Conservation (phyloP, 2,113 vertebrate species). For the Pogonocichla stellata region DNA sequence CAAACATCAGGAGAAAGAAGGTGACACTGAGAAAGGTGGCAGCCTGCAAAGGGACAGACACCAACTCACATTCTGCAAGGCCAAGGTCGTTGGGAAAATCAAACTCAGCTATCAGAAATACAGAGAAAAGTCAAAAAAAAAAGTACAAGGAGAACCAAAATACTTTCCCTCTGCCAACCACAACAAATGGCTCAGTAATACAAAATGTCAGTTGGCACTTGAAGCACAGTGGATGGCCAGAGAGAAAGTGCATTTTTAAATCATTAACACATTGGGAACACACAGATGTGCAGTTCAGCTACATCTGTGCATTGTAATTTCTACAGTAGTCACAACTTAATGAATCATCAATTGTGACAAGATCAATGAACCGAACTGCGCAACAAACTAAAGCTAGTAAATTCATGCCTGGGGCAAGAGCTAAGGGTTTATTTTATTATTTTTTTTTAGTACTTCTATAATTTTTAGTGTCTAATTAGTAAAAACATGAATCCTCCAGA, state of each 20-base stretch:
- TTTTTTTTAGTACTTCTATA: slow-evolving; percentile 31
- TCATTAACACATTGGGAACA: slow-evolving; percentile 64
- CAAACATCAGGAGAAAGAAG: background rate
- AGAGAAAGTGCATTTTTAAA: slow-evolving; percentile 44
- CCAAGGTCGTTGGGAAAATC: background rate
- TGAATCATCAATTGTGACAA: slow-evolving; percentile 71
- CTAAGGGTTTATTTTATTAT: slow-evolving; percentile 11
- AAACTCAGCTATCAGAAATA: background rate
- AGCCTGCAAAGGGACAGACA: background rate
- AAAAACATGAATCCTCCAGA: slow-evolving; percentile 7
- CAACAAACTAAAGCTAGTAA: slow-evolving; percentile 68
- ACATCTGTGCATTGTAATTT: slow-evolving; percentile 67
- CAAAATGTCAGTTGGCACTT: slow-evolving; percentile 54
- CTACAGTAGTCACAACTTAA: slow-evolving; percentile 72
- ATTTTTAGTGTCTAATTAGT: slow-evolving; percentile 55
- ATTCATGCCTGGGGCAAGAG: slow-evolving; percentile 63
- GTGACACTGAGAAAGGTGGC: background rate
- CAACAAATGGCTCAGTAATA: slow-evolving; percentile 28
- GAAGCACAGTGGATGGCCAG: slow-evolving; percentile 50
- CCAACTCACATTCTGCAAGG: background rate
- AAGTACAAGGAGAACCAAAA: slow-evolving; percentile 15
- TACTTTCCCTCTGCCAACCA: slow-evolving; percentile 12
- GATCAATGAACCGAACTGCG: slow-evolving; percentile 69
- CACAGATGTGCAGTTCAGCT: slow-evolving; percentile 64
- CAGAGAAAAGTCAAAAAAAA: background rate